Evolutionary conservation across 2,113 vertebrate species (phyloP), one percentile per base, ranked within the genome.

Genomic region (Urocynchramus pylzowi): DNA sequence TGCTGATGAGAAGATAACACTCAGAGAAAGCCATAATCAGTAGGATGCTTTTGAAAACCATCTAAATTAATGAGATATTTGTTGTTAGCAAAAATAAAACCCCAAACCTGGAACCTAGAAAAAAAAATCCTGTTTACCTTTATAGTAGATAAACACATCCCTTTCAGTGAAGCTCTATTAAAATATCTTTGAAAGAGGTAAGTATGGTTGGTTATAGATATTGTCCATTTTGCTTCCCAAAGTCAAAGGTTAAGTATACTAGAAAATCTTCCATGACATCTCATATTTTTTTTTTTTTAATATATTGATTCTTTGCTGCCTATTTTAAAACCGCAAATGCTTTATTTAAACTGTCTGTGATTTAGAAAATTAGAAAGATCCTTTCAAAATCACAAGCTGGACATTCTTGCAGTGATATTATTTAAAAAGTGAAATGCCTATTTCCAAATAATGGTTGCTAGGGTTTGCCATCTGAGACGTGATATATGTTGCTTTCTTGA

Each of bases 401-500:
- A n/a, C 19, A 33, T 64, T 35, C 20, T 83, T 79, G 27, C 10
- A 76, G 26, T 39, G 37, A 65, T 69, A 49, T 47, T 61, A 33
- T 69, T 74, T 84, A 73, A 76, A 39, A 15, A 45, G 10, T 31
- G 42, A 87, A 89, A 90, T 35, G 11, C 2, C 13, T 60, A 2
- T 74, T 89, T 93, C n/a, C 12, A 53, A 77, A 44, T 47, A 89
- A 41, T 31, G n/a, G 24, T 6, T 60, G 15, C 35, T 42, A 21
- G 3, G 1, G 11, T 54, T 78, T 85, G 30, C 49, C 17, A 10
- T 56, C 30, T 68, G 42, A 75, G 14, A 30, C 0, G 0, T 42
- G 19, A 37, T 63, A 28, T 18, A 42, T 33, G 11, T 20, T 71
- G 4, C 5, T 64, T 3, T 69, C 50, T 44, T 76, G 63, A 80